Evolutionary conservation across 2,888 invertebrate species (phyloP), one percentile per base, ranked within the genome.

Genomic region (Clepsis dumicolana): DNA sequence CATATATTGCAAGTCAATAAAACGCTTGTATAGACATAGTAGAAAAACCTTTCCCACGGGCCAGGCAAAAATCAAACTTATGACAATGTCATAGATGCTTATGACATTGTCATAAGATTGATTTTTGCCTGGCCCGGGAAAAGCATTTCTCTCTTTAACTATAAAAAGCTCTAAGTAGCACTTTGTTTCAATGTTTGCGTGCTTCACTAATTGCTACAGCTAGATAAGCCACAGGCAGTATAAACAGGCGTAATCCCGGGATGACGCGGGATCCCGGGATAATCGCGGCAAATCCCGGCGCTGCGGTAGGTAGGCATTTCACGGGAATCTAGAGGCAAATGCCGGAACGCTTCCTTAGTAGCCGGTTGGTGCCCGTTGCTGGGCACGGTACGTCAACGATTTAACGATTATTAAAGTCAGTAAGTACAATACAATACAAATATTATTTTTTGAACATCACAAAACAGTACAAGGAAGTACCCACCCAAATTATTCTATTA

Each of bases 221-320:
- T 10, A 48, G 63, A 68, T 68, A 68, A 68, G 57, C 29, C 44
- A 29, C 56, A 32, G 16, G 41, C 56, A 18, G 25, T 64, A 64
- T 61, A 64, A 68, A 68, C 64, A 56, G 32, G 59, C 27, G 16
- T 70, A 67, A 69, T 77, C 74, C 77, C 73, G 71, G 57, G 79
- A 52, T 59, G 32, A 32, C 57, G 41, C 68, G 63, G 50, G 57
- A 57, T 68, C 50, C 44, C 67, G 16, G 63, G 57, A 50, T 68
- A 83, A 84, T 84, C 84, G 75, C 77, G 77, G 76, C 76, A 83
- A 88, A 89, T 87, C 89, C 83, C 74, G 59, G 70, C 81, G 78
- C 86, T 90, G 92, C 90, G 90, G 92, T 92, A 91, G 92, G 91
- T 91, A 82, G 80, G 77, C 79, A 83, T 85, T 83, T 82, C 83